These are phyloP conservation scores for Hassar affinis DNA, from an alignment of 2,113 vertebrate species.

Conservation along the genomic window DNA sequence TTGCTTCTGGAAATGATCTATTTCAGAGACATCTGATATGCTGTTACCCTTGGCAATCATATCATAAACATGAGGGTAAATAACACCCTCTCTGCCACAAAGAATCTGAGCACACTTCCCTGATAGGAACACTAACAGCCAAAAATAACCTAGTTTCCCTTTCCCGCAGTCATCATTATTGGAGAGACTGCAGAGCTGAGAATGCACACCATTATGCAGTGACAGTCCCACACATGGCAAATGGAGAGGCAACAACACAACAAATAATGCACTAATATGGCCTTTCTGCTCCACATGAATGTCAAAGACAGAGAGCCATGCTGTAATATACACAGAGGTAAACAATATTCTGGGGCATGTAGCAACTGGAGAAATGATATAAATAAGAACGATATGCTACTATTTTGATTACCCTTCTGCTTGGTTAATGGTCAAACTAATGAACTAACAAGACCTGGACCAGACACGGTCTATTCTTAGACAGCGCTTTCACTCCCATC, in stretches of 20 bases:
- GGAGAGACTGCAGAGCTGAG: constrained; percentile 53
- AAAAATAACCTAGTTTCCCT: constrained; percentile 58
- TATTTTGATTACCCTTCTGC: constrained; percentile 16
- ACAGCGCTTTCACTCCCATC: neutral
- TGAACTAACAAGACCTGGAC: neutral
- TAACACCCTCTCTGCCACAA: constrained; percentile 49
- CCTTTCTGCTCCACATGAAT: constrained; percentile 48
- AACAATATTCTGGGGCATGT: constrained; percentile 31
- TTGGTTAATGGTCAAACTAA: constrained; percentile 14
- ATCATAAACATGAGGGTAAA: constrained; percentile 48
- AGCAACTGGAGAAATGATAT: constrained; percentile 3
- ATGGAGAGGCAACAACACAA: constrained; percentile 48
- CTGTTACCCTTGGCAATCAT: constrained; percentile 54
- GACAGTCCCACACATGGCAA: constrained; percentile 49
- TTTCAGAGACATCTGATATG: constrained; percentile 52
- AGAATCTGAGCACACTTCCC: constrained; percentile 44
- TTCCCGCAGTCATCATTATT: constrained; percentile 60
- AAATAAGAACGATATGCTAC: neutral
- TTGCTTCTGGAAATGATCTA: constrained; percentile 51
- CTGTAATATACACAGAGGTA: constrained; percentile 36
- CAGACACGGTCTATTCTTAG: neutral
- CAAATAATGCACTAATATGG: constrained; percentile 50
- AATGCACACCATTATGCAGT: constrained; percentile 57
- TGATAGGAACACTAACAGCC: constrained; percentile 55
- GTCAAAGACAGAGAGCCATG: constrained; percentile 41